phyloP scores from a whole-genome alignment of 2,888 invertebrate genomes.

The Hypercompe scribonia region DNA sequence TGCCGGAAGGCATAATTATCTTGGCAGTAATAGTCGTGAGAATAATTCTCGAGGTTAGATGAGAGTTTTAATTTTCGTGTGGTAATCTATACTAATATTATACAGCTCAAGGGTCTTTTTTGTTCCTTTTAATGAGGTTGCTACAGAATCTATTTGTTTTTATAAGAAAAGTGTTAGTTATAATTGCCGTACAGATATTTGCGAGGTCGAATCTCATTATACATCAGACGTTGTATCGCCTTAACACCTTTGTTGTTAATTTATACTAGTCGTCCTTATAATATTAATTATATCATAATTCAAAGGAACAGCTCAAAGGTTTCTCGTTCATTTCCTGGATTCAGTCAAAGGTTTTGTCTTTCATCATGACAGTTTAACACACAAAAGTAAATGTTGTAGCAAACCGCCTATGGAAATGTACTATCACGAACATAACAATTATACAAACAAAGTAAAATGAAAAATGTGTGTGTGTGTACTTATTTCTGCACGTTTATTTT shows the following conservation, averaged over 20 bases:
- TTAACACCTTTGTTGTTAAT: neutral
- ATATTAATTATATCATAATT: neutral
- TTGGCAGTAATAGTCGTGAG: constrained; percentile 21
- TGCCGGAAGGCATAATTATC: constrained; percentile 42
- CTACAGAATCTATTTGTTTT: neutral
- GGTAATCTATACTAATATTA: constrained; percentile 1
- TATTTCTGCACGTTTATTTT: too few relatives aligned
- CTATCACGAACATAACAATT: too few relatives aligned
- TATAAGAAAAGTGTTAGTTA: neutral
- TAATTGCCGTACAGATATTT: neutral
- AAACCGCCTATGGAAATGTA: too few relatives aligned
- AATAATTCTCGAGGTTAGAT: constrained; percentile 22
- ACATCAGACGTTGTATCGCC: neutral
- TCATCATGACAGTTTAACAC: neutral
- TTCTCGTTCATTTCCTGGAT: too few relatives aligned
- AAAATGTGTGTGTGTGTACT: too few relatives aligned
- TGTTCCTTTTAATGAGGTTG: neutral
- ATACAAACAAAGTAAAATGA: too few relatives aligned
- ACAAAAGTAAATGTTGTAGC: neutral
- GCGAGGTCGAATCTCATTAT: neutral
- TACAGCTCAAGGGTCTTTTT: constrained; percentile 3
- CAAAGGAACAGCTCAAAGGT: too few relatives aligned
- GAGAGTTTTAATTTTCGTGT: constrained; percentile 17
- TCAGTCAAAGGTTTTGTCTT: neutral
- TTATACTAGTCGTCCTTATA: neutral